Evolutionary conservation across 2,888 invertebrate genomes (phyloP), one percentile per base, ranked within the genome.

Genomic region (Cactoblastis cactorum): DNA sequence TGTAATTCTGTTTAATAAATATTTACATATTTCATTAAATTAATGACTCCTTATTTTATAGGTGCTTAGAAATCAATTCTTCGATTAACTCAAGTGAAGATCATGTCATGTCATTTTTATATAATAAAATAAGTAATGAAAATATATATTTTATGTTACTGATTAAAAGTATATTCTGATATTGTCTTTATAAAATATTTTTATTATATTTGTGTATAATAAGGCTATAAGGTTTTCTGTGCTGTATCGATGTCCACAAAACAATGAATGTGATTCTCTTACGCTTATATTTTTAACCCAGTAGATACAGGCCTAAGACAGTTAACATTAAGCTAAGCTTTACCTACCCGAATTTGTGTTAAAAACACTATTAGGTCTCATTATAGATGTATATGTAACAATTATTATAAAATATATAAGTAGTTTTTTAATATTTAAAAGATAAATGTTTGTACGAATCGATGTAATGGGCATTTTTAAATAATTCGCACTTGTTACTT

Each of bases 261-360:
- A 65, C 65, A 69, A 66, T 15, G 8, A n/a, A 28, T 75, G 83
- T 83, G 79, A 81, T 79, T 69, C 56, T 60, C 58, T 64, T 76
- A 81, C 77, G 81, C 80, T 80, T 77, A 63, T 56, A 50, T 53
- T 53, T 52, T 49, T 51, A 51, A 48, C 46, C 34, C 32, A 56
- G n/a, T 49, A 53, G 53, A 43, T 45, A 53, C 51, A 48, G 58
- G 58, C 61, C 64, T 63, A 62, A 58, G 52, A 57, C 57, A 54
- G 47, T 43, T 34, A 24, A 39, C 34, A 50, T 48, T 50, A 56
- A 61, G 62, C 57, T 45, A 62, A 67, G 60, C 62, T 61, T 60
- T 55, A 58, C 47, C n/a, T 12, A 35, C 22, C 37, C 46, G 35
- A 43, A 56, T 56, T 49, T 61, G 75, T 75, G 76, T 77, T 76